phyloP scores from a whole-genome alignment of 2,888 invertebrate genomes.

The Malachius bipustulatus region DNA sequence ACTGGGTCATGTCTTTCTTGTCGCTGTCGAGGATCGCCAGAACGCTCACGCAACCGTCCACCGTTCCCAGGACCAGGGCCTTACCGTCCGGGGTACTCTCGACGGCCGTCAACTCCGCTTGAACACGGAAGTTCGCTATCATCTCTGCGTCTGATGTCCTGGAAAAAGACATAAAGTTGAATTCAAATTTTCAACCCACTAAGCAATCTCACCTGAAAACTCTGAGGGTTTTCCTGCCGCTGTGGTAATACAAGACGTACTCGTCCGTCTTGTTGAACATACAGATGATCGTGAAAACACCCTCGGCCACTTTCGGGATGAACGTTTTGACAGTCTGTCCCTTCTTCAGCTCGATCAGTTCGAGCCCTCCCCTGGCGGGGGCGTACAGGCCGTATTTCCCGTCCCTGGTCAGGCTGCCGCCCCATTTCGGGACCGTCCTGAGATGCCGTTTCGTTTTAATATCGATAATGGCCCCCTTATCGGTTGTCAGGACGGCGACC shows the following conservation, averaged over 20 bases:
- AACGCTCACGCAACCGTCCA: constrained; percentile 90
- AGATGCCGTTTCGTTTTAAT: constrained; percentile 78
- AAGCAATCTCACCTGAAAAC: constrained; percentile 63
- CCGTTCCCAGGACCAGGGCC: constrained; percentile 76
- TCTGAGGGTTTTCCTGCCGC: constrained; percentile 85
- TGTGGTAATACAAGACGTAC: constrained; percentile 94
- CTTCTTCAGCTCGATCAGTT: constrained; percentile 81
- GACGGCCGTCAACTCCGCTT: constrained; percentile 78
- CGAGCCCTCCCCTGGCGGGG: constrained; percentile 84
- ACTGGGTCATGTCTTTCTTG: constrained; percentile 52
- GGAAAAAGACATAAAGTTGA: constrained; percentile 18
- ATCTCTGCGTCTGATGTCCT: constrained; percentile 79
- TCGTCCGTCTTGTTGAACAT: constrained; percentile 89
- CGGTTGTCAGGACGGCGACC: constrained; percentile 79
- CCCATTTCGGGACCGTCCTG: constrained; percentile 85
- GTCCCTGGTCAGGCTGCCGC: constrained; percentile 75
- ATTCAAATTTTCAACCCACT: neutral
- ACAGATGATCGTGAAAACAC: constrained; percentile 91
- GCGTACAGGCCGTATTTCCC: constrained; percentile 88
- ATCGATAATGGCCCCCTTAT: constrained; percentile 83
- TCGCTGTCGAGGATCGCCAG: constrained; percentile 61
- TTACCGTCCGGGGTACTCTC: constrained; percentile 76
- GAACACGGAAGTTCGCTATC: constrained; percentile 86
- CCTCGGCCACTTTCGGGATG: constrained; percentile 90
- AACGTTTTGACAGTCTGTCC: constrained; percentile 81